Base-by-base conservation (phyloP, 2,888 invertebrate genomes). In the Catocala fraxini region DNA sequence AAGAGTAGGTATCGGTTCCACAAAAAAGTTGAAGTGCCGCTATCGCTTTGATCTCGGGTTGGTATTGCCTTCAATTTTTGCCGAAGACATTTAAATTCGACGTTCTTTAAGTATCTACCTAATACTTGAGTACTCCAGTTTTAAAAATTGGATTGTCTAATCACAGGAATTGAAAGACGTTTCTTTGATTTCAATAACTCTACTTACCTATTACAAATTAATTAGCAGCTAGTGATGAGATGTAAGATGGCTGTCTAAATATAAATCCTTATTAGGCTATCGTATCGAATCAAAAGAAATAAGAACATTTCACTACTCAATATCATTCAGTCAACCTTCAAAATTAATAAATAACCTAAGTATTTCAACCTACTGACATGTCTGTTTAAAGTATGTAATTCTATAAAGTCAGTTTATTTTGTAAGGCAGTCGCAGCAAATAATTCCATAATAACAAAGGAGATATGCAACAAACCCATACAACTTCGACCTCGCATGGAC, bases 1-100 rank as follows among this genome's bases (percentile, higher is more conserved):
- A 86, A 83, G 81, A 86, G 85, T 85, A 86, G 84, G 81, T 84
- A 86, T 83, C 84, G 82, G 77, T 85, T 83, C 75, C 79, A 81
- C 78, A 81, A 84, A 82, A 86, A 85, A 84, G 81, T 84, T 83
- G 81, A 85, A 86, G 82, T 81, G 80, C 65, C 79, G 80, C 75
- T 86, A 87, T 86, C 86, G 74, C 85, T 88, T 87, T 87, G 84
- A 87, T 87, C 86, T 85, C 61, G 74, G 68, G 62, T 63, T 77
- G 77, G 75, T 81, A 85, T 82, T 79, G 82, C 79, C 81, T 83
- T 84, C 72, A 83, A 82, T 85, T 85, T 82, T 81, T 78, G 79
- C 73, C 69, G 75, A 81, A 81, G 81, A 81, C 76, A 82, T 86
- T 85, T 82, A 82, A 86, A 86, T 82, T 82, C 77, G 70, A 78